Evolutionary conservation across 2,888 invertebrate species (phyloP).

Genomic region (Agriopis marginaria): DNA sequence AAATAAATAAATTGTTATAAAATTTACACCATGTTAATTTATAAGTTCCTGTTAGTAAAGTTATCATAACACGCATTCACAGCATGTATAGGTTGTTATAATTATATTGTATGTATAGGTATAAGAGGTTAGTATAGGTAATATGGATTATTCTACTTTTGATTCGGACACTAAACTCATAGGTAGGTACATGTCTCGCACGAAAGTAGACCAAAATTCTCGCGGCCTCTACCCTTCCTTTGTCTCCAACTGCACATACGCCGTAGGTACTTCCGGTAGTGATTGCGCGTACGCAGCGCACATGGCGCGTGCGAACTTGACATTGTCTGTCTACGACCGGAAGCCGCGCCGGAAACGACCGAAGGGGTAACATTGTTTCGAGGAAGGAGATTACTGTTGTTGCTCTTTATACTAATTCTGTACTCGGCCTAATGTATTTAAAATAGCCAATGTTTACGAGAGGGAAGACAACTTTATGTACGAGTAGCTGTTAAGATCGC

Average conservation of each 20-base stretch:
- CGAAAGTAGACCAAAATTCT: too few relatives aligned
- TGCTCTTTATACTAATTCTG: slow-evolving; percentile 53
- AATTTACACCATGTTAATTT: too few relatives aligned
- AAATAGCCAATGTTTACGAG: slow-evolving; percentile 48
- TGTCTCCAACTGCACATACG: not conserved
- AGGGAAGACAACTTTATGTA: slow-evolving; percentile 38
- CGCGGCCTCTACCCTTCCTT: not conserved
- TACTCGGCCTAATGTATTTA: slow-evolving; percentile 51
- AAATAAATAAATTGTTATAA: too few relatives aligned
- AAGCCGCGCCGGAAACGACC: slow-evolving; percentile 67
- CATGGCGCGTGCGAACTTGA: slow-evolving; percentile 73
- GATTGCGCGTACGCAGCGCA: slow-evolving; percentile 37
- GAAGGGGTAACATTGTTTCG: slow-evolving; percentile 79
- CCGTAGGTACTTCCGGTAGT: slow-evolving; percentile 37
- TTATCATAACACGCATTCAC: too few relatives aligned
- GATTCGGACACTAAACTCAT: too few relatives aligned
- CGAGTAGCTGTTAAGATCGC: not conserved
- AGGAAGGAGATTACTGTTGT: slow-evolving; percentile 62
- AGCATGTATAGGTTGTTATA: too few relatives aligned
- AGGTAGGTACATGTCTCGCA: too few relatives aligned
- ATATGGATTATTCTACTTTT: too few relatives aligned
- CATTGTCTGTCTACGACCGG: slow-evolving; percentile 73
- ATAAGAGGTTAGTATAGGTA: too few relatives aligned
- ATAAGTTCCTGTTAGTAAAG: too few relatives aligned
- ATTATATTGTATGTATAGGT: too few relatives aligned